Base-by-base conservation (phyloP, 2,797 vertebrate genomes). In the Fistularia tabacaria region DNA sequence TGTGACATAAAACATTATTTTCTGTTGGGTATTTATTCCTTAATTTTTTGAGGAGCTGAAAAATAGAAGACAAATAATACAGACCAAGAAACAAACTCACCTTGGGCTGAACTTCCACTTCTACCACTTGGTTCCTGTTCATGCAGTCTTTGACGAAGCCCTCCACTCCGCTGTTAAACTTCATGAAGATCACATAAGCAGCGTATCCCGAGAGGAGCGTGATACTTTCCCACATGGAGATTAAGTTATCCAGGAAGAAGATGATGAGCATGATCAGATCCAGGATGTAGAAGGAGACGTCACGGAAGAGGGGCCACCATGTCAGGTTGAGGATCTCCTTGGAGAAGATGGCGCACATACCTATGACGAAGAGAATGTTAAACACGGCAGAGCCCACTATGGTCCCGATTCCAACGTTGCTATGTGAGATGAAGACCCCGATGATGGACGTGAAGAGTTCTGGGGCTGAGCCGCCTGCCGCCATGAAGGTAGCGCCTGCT, bases 371-470 rank as follows among this genome's bases (percentile, higher is more conserved):
- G 46, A 99, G 91, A 82, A 99, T 99, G 84, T 99, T 99, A 91
- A 99, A 99, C 72, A 99, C 97, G 0, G 97, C 97, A 0, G 97
- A 99, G 76, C 97, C 97, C 69, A 99, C 97, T 6, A 99, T 99
- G 50, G 97, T 99, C 57, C 97, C 95, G 61, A 99, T 99, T 81
- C 97, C 97, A 11, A 99, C 96, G 1, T 99, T 99, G 88, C 97
- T 99, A 84, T 95, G 97, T 0, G 97, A 95, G 87, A 99, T 95
- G 86, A 99, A 99, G 49, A 99, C 94, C 11, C 97, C 97, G 42
- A 99, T 99, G 75, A 99, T 90, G 61, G 97, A 99, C 13, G 97
- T 99, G 85, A 99, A 99, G 64, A 99, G 96, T 77, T 99, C 97
- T 0, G 97, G 97, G 45, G 97, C 97, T 0, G 97, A 99, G 49